Evolutionary conservation across 2,113 vertebrate genomes (phyloP).

Genomic region (Bos indicus): DNA sequence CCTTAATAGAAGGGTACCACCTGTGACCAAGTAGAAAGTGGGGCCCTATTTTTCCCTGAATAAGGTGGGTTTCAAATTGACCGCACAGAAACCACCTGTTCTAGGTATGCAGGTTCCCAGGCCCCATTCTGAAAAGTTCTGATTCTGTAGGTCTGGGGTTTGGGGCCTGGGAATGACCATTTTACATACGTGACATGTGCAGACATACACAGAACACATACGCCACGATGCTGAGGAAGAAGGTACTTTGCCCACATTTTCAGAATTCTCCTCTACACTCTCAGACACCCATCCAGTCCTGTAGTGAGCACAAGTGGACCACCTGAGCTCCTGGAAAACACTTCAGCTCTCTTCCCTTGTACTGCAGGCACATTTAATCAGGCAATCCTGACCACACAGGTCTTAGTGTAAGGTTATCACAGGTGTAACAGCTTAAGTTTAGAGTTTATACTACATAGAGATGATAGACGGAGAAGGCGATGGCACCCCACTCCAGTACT

Average conservation of each 20-base stretch:
- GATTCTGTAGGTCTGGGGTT: not conserved
- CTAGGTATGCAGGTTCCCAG: not conserved
- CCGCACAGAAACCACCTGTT: not conserved
- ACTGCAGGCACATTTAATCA: not conserved
- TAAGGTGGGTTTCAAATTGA: not conserved
- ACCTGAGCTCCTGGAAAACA: not conserved
- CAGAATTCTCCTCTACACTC: not conserved
- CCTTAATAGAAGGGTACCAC: not conserved
- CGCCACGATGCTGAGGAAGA: not conserved
- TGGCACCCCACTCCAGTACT: too few relatives aligned
- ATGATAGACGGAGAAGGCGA: not conserved
- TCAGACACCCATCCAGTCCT: not conserved
- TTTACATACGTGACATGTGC: not conserved
- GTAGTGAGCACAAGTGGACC: not conserved
- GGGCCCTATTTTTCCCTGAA: not conserved
- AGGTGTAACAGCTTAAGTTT: not conserved
- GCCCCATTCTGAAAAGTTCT: not conserved
- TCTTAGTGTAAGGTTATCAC: not conserved
- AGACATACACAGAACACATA: not conserved
- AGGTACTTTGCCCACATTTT: not conserved
- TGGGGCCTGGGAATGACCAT: not conserved
- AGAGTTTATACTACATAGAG: not conserved
- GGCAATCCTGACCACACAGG: not conserved
- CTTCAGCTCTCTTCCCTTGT: not conserved
- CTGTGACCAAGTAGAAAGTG: not conserved